Conservation (phyloP, 2,113 vertebrate genomes). For the Lucifuga dentata region DNA sequence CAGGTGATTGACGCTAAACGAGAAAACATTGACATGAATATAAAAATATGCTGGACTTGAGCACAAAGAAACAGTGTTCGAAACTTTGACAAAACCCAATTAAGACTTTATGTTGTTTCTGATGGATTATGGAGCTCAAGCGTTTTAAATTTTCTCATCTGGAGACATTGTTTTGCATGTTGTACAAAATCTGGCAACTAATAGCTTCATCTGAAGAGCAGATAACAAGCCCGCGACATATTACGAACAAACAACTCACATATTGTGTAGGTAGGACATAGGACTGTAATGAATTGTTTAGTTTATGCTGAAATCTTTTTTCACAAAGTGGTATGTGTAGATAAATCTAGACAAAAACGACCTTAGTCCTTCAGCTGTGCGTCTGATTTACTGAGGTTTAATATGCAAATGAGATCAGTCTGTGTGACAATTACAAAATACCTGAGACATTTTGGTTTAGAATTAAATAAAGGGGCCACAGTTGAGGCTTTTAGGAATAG, state of each 20-base stretch:
- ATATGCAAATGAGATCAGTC: conserved; percentile 46
- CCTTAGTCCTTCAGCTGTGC: conserved; percentile 36
- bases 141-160: background rate
- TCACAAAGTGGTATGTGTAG: conserved; percentile 12
- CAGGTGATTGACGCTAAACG: conserved; percentile 22
- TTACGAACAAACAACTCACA: too few species aligned
- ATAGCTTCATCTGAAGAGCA: conserved; percentile 41
- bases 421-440: conserved; percentile 12
- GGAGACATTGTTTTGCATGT: conserved; percentile 5
- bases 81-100: too few species aligned
- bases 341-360: conserved; percentile 50
- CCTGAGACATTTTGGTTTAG: conserved; percentile 36
- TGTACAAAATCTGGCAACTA: conserved; percentile 19
- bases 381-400: conserved; percentile 41
- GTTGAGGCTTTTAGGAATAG: conserved; percentile 1
- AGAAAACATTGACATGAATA: conserved; percentile 6
- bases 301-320: conserved; percentile 13
- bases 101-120: conserved; percentile 2
- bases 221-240: conserved; percentile 38
- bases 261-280: too few species aligned
- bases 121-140: conserved; percentile 21
- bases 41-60: background rate
- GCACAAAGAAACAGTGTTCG: background rate
- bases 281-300: background rate
- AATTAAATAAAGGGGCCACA: background rate